Base-by-base conservation (phyloP, 2,888 invertebrate species). In the Hypercompe scribonia region DNA sequence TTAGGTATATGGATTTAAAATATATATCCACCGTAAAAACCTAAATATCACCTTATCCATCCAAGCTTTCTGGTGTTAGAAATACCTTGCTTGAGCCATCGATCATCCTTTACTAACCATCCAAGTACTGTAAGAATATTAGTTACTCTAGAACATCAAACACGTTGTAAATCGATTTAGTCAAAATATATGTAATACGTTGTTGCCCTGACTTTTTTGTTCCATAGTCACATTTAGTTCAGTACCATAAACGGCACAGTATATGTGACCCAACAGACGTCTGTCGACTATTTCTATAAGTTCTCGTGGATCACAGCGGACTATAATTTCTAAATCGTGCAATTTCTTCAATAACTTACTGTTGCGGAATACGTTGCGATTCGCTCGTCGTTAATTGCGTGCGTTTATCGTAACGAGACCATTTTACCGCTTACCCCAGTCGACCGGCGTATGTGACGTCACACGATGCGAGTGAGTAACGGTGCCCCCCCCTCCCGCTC, bases 381-480 rank as follows among this genome's bases (percentile, higher is more conserved):
- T 33, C 58, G 66, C 61, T 61, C 36, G 24, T 15, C 18, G n/a
- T 31, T 58, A 13, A 39, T 34, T 24, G 7, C 18, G 15, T n/a
- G 31, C 65, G 36, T 11, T 18, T 1, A 31, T 31, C 54, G n/a
- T 0, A 21, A 5, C 34, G 34, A 50, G 28, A 65, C 73, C 33
- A 65, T 54, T 68, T 36, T 65, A 31, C 31, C 42, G 18, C n/a
- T 7, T 18, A 36, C 36, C n/a, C 33, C 89, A 88, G 90, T 86
- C 81, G 84, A 80, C 80, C 75, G 76, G 71, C 72, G 83, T 81
- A 83, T 84, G 89, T 88, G 88, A 82, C 85, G 90, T 87, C 86
- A 79, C 81, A 79, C 86, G 78, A 82, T 86, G 90, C 92, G 90
- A 88, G 92, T 93, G 91, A 94, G 94, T 95, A 95, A 95, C 92